Base-by-base conservation (phyloP, 2,797 vertebrate species). In the Enteromius trimaculatus region DNA sequence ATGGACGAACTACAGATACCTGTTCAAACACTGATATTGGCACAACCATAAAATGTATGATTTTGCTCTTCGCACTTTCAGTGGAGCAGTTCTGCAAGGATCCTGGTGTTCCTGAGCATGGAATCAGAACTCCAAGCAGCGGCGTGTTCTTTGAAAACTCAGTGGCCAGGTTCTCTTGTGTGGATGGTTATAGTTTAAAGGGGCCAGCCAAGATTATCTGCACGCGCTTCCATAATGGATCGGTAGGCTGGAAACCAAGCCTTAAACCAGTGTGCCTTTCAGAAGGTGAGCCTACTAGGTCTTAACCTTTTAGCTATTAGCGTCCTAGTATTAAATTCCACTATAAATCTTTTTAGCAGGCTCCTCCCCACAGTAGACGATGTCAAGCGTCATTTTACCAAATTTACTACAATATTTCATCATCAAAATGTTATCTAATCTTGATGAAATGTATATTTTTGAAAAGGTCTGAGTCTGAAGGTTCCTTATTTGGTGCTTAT, bases 161-260 rank as follows among this genome's bases (percentile, higher is more conserved):
- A 9, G 92, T 95, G 47, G 92, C 95, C 76, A 93, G 94, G 0
- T 96, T 94, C 88, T 94, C 94, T 58, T 97, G 96, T 90, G 90
- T 93, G 71, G 93, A 93, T 4, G 95, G 96, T 83, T 96, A 95
- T 88, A 94, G 89, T 80, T 93, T 97, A 86, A 95, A 94, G 66
- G 96, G 96, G 64, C 93, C 95, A 47, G 81, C 91, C 5, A 96
- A 96, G 92, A 94, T 95, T 84, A 91, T 94, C 85, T 97, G 96
- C 51, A 87, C 92, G 84, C 94, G 92, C 88, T 90, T 93, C 84
- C 85, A 93, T 72, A 95, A 96, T 17, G 95, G 95, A 79, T 95
- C 94, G 60, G 88, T 96, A 37, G 93, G 92, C 90, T 97, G 96
- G 96, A 91, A 95, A 90, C 95, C 96, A 74, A 94, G 90, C 14